Conservation (phyloP, 2,797 vertebrate genomes). For the Novumbra hubbsi region DNA sequence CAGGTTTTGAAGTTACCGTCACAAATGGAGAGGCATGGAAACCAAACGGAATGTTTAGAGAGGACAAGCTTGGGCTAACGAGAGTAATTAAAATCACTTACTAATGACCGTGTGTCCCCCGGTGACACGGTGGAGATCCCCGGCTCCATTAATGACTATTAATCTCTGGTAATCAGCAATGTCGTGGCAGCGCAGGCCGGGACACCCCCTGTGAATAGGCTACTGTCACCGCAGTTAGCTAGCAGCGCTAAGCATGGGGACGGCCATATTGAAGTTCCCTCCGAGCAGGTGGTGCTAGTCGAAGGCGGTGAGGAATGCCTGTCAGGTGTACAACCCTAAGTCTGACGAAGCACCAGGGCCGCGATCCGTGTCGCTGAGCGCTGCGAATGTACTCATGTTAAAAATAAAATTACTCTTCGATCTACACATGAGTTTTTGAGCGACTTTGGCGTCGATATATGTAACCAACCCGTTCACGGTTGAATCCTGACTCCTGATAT, state of each 20-base stretch:
- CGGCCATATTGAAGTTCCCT: slow-evolving; percentile 41
- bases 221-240: slow-evolving; percentile 54
- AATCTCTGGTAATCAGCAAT: slow-evolving; percentile 65
- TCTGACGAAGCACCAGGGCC: background rate
- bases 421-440: background rate
- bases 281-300: slow-evolving; percentile 54
- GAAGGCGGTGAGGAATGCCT: slow-evolving; percentile 48
- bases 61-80: slow-evolving; percentile 70
- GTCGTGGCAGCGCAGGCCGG: slow-evolving; percentile 38
- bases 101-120: slow-evolving; percentile 60
- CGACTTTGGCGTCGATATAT: background rate
- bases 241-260: slow-evolving; percentile 41
- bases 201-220: slow-evolving; percentile 18
- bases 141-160: slow-evolving; percentile 61
- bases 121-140: slow-evolving; percentile 54
- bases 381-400: too few species aligned
- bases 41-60: slow-evolving; percentile 59
- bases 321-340: background rate
- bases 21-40: slow-evolving; percentile 33
- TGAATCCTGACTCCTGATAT: background rate
- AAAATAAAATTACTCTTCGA: too few species aligned
- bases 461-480: background rate
- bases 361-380: too few species aligned
- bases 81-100: slow-evolving; percentile 65
- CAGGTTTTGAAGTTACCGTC: slow-evolving; percentile 31